Percentiles rank a stretch among this genome's conserved stretches.
Conservation (phyloP, 2,888 invertebrate species). For the Choreutis nemorana region DNA sequence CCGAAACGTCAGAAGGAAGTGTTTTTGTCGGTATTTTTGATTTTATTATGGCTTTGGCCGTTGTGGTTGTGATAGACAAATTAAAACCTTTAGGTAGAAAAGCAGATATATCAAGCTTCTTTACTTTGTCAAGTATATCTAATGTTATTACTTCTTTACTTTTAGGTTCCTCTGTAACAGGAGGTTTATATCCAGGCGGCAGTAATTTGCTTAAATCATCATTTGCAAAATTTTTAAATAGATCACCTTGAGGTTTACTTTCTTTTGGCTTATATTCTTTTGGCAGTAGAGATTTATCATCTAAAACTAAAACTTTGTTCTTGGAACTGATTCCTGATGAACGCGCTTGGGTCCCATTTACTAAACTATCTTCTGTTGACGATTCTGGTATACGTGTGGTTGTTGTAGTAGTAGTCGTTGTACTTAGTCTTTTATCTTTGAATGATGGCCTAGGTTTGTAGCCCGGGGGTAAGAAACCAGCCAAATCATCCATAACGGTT, state of each 20-base stretch:
- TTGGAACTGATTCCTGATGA: slow-evolving; percentile 64
- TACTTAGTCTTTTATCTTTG: slow-evolving; percentile 63
- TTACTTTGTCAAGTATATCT: slow-evolving; percentile 29
- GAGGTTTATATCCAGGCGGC: slow-evolving; percentile 72
- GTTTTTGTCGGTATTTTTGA: slow-evolving; percentile 26
- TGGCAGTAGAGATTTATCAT: slow-evolving; percentile 61
- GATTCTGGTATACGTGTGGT: slow-evolving; percentile 21
- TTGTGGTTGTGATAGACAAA: slow-evolving; percentile 31
- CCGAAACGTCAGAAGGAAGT: slow-evolving; percentile 58
- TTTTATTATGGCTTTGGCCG: slow-evolving; percentile 28
- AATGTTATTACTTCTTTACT: slow-evolving; percentile 30
- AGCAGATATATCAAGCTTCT: slow-evolving; percentile 57
- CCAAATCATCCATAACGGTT: slow-evolving; percentile 67
- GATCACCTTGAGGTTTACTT: slow-evolving; percentile 38
- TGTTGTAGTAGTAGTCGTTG: slow-evolving; percentile 34
- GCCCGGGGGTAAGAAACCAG: slow-evolving; percentile 70
- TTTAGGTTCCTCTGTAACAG: slow-evolving; percentile 27
- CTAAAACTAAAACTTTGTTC: slow-evolving; percentile 65
- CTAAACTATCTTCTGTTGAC: slow-evolving; percentile 16
- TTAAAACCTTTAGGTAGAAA: slow-evolving; percentile 72
- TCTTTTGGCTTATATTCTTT: slow-evolving; percentile 62
- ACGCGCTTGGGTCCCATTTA: slow-evolving; percentile 52
- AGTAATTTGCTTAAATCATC: slow-evolving; percentile 69
- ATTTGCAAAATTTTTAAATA: slow-evolving; percentile 52
- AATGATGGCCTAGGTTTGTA: slow-evolving; percentile 64